Base-by-base conservation (phyloP, 1,140 invertebrate species). In the Trinorchestia longiramus region DNA sequence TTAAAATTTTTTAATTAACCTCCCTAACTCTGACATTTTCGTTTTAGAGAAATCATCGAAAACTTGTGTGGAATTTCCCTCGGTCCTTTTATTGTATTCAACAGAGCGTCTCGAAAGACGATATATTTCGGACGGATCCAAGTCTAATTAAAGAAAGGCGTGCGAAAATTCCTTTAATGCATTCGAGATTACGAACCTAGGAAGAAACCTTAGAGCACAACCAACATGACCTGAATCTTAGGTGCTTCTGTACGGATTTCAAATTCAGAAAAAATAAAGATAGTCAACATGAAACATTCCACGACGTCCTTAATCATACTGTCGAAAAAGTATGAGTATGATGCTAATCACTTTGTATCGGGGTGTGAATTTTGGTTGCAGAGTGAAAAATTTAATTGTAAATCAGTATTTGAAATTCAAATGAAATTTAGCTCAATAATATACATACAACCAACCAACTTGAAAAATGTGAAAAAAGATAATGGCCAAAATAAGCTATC, bases 101-200 rank as follows among this genome's bases (percentile, higher is more conserved):
- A 44, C 15, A 19, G 43, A 47, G 92, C 92, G 92, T 45, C 44
- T 94, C 92, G 40, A 94, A 94, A 44, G 92, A 40, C 92, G 43
- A 94, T 94, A 94, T 94, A 94, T 94, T 94, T 94, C 44, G 40
- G 43, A 94, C 43, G 92, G 43, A 94, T 47, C 92, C 43, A 11
- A 94, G 92, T 47, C 92, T 94, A 94, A 94, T 94, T 94, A 94
- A 94, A 94, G 92, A 94, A 94, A 94, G 44, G 43, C 92, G 92
- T 43, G 92, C 92, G 92, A 94, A 94, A 94, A 94, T 94, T 94
- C 92, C 4, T 47, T 94, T 47, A 94, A 94, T 94, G 92, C 92
- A 94, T 94, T 94, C 47, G 43, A 94, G 92, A 94, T 94, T 94
- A 94, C 92, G 92, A 19, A 1, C 8, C 44, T 47, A 17, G 41